These are phyloP conservation scores for Prosopocoilus inquinatus DNA, from an alignment of 2,888 invertebrate species.

Conservation along the genomic window DNA sequence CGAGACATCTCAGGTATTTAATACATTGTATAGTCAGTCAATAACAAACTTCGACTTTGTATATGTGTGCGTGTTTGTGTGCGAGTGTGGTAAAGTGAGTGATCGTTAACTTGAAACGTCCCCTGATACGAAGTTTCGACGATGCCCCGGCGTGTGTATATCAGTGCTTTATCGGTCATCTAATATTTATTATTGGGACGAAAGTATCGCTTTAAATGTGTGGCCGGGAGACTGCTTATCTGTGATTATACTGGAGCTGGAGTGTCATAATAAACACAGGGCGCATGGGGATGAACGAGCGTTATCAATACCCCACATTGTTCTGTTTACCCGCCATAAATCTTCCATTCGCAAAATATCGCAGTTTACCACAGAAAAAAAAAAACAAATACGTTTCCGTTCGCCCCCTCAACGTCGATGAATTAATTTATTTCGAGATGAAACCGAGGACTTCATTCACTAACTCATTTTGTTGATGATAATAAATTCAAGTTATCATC, in stretches of 20 bases:
- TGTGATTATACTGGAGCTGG: constrained; percentile 5
- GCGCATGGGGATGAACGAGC: neutral
- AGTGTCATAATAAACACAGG: neutral
- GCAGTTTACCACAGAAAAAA: neutral
- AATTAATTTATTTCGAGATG: neutral
- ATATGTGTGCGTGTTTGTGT: too few species aligned
- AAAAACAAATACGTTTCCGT: neutral
- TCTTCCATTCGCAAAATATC: constrained; percentile 17
- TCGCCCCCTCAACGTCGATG: neutral
- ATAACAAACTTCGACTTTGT: too few species aligned
- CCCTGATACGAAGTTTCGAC: neutral
- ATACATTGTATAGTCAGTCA: too few species aligned
- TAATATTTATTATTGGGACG: constrained; percentile 27
- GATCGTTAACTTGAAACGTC: too few species aligned
- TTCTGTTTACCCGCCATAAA: constrained; percentile 27
- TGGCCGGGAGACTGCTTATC: constrained; percentile 20
- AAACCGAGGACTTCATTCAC: too few species aligned
- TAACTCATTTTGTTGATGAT: too few species aligned
- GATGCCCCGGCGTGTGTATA: constrained; percentile 14
- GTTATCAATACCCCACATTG: constrained; percentile 26
- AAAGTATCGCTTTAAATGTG: constrained; percentile 23
- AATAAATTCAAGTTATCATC: too few species aligned
- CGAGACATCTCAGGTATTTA: too few species aligned
- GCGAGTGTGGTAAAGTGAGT: too few species aligned
- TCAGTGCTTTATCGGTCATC: constrained; percentile 21